Evolutionary conservation across 2,113 vertebrate species (phyloP), one percentile per base, ranked within the genome.

Genomic region (Oryzias javanicus): DNA sequence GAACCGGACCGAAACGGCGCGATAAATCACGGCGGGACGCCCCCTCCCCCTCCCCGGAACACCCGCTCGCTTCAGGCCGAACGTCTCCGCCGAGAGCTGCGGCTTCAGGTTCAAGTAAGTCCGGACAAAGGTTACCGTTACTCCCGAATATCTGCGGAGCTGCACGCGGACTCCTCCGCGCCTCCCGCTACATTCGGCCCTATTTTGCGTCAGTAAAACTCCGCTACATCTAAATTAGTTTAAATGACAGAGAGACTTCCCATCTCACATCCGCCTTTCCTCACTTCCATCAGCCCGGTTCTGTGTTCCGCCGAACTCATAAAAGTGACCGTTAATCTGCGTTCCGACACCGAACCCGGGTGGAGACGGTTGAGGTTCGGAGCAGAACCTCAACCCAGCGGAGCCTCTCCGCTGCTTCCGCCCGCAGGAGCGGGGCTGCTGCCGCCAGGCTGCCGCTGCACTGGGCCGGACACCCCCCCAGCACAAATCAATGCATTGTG

Each of bases 401-500:
- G 85, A 79, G 80, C 80, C 41, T 60, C 25, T 65, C 71, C 74
- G 47, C 44, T 27, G 80, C 73, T 68, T 19, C 14, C 68, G 59
- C 76, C 49, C 15, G 25, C 25, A 77, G 65, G 47, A 64, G 64
- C 66, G 61, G 67, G 45, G 57, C 69, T 64, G 57, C 42, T 35
- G 67, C 66, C 57, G 67, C 62, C 61, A 64, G 58, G 59, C 16
- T 51, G 48, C 49, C 54, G 19, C 60, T 41, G 55, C 77, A 64
- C 62, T 16, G 41, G 66, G 60, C 75, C 75, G 24, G 57, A 64
- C 72, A 76, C 15, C 60, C 18, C 74, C 75, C 78, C 79, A 80
- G 4, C 73, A 74, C 81, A 14, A 65, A 60, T 52, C 78, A 80
- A 67, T 81, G 50, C 81, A 81, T 89, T 89, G 84, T 86, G 51